A percentile compares a stretch with the other conserved stretches of the same genome.
Conservation (phyloP, 1,140 invertebrate species). For the Armadillidium nasatum region DNA sequence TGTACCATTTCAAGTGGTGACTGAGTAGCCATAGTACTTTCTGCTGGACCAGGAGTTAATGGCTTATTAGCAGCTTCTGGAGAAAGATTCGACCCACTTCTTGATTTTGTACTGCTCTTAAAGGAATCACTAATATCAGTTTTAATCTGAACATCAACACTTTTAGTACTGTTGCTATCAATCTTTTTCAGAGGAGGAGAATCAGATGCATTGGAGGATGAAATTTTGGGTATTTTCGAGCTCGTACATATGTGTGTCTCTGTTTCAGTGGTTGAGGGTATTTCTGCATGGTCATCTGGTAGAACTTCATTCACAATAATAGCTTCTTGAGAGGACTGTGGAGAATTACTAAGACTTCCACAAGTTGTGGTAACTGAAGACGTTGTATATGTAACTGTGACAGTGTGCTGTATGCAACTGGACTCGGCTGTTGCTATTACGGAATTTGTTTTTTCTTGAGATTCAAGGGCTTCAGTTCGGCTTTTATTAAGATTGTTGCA, state of each 20-base stretch:
- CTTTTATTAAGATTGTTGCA: constrained; percentile 9
- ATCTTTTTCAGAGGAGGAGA: constrained; percentile 21
- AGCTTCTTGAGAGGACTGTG: constrained; percentile 25
- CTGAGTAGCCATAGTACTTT: constrained; percentile 53
- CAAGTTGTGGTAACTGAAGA: constrained; percentile 33
- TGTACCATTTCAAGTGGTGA: constrained; percentile 74
- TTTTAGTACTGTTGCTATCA: constrained; percentile 23
- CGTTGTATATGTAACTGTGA: constrained; percentile 33
- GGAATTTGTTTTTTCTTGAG: constrained; percentile 5
- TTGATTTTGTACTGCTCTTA: constrained; percentile 26
- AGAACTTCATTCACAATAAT: constrained; percentile 23
- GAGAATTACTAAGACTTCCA: constrained; percentile 31
- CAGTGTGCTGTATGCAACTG: constrained; percentile 32
- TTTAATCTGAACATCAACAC: constrained; percentile 24
- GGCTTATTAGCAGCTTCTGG: constrained; percentile 36
- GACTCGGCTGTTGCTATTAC: constrained; percentile 34
- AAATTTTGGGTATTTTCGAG: neutral
- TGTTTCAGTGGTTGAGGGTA: constrained; percentile 16
- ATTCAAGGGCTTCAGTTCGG: constrained; percentile 12
- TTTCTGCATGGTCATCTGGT: constrained; percentile 12
- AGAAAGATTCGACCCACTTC: constrained; percentile 28
- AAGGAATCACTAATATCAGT: constrained; percentile 19
- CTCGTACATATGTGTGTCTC: constrained; percentile 22
- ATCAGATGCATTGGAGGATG: neutral
- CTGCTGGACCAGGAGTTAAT: constrained; percentile 39